Base-by-base conservation (phyloP, 2,797 vertebrate species). In the Sphenopsis melanotis region DNA sequence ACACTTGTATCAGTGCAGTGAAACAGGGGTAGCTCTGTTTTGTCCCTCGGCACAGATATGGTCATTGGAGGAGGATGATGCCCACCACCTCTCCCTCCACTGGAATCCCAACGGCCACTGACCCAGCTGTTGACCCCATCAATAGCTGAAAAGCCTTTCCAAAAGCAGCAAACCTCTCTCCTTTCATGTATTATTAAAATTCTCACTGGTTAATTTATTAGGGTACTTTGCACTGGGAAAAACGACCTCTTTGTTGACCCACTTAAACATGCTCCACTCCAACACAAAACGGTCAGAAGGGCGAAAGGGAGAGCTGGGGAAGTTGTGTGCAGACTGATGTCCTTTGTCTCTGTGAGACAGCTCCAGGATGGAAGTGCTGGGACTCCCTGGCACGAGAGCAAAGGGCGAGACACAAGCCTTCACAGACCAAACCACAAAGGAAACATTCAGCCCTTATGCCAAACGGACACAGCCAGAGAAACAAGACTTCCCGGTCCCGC, bases 331-430 rank as follows among this genome's bases (percentile, higher is more conserved):
- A 89, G 86, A 91, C 94, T 96, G 93, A 93, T 49, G 75, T 59
- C 95, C 89, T 94, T 93, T 95, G 96, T 88, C 77, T 68, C 65
- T 36, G 78, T 4, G 42, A 96, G 85, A 93, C 83, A 96, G 83
- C 95, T 93, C 93, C 91, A 97, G 95, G 95, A 94, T 95, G 94
- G 96, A 94, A 94, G 96, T 94, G 87, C 94, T 0, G 66, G 95
- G 91, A 96, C 94, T 96, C 96, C 94, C 95, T 97, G 95, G 95
- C 95, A 96, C 93, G 46, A 96, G 95, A 96, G 95, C 91, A 95
- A 97, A 97, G 94, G 75, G 86, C n/a, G 60, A 89, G 86, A 95
- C 94, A 96, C 88, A 96, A 95, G 95, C 88, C 75, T 90, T 82
- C 84, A 95, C 89, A 96, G 78, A 95, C 37, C 46, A 79, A 94